These are phyloP conservation scores for Hemibagrus wyckioides DNA, from an alignment of 2,113 vertebrate genomes.

Conservation along the genomic window DNA sequence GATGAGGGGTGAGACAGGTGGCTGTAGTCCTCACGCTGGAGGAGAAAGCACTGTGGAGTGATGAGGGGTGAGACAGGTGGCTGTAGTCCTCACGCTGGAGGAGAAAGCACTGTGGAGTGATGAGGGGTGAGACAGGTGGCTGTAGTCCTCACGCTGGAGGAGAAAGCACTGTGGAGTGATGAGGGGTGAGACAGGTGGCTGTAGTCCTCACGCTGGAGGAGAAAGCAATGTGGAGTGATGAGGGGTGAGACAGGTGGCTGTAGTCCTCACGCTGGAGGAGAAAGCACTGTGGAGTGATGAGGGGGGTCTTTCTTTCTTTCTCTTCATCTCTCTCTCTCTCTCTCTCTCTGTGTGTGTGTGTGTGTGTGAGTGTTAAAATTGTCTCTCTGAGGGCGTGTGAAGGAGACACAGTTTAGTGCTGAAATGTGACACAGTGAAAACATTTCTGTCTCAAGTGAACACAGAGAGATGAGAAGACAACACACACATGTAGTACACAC, in stretches of 20 bases:
- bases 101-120: not conserved
- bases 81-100: not conserved
- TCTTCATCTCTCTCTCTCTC: not conserved
- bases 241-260: not conserved
- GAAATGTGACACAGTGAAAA: constrained; percentile 1
- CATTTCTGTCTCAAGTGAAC: not conserved
- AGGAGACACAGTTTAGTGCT: not conserved
- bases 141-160: not conserved
- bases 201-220: not conserved
- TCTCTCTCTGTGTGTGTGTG: not conserved
- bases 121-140: no score
- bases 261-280: not conserved
- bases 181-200: no score
- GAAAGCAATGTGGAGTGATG: no score
- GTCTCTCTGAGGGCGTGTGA: not conserved
- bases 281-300: no score
- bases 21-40: not conserved
- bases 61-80: no score
- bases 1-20: no score
- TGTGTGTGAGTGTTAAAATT: not conserved
- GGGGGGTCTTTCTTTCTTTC: not conserved
- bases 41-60: not conserved
- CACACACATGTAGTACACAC: no score
- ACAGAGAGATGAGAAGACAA: not conserved
- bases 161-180: not conserved